phyloP scores from a whole-genome alignment of 2,888 invertebrate species.

The Disparrhopalites patrizii region DNA sequence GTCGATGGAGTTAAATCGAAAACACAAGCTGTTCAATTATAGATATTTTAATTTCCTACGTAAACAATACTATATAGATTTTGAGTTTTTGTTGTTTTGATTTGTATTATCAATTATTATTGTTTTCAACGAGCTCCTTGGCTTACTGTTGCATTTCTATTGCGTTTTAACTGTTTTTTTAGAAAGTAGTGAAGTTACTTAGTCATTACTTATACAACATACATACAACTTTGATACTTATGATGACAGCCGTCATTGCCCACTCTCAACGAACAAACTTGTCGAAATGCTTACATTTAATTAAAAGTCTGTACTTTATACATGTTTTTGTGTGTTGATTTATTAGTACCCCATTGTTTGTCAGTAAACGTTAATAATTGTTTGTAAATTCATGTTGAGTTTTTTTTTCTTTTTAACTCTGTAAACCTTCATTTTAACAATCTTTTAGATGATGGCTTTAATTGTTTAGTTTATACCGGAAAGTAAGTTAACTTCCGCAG shows the following conservation, averaged over 20 bases:
- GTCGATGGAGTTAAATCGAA: no score
- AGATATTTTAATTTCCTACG: no score
- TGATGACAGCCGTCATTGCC: conserved; percentile 7
- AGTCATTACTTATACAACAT: conserved; percentile 12
- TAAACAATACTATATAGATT: no score
- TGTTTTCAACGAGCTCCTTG: not conserved
- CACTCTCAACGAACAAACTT: conserved; percentile 23
- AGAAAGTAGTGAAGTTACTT: not conserved
- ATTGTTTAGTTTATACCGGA: not conserved
- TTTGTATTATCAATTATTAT: no score
- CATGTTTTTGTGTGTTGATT: not conserved
- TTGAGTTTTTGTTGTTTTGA: no score
- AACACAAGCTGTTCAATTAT: no score
- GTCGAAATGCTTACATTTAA: conserved; percentile 17
- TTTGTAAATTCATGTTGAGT: not conserved
- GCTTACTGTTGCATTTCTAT: conserved; percentile 3
- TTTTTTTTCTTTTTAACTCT: not conserved
- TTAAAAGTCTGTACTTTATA: conserved; percentile 20
- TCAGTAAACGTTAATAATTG: not conserved
- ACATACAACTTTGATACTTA: not conserved
- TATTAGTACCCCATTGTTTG: conserved; percentile 6
- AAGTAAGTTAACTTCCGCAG: conserved; percentile 3
- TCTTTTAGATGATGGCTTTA: not conserved
- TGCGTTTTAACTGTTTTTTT: not conserved
- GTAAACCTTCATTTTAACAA: not conserved